Evolutionary conservation across 2,797 vertebrate species (phyloP).

Genomic region (Rhynchonycteris naso): DNA sequence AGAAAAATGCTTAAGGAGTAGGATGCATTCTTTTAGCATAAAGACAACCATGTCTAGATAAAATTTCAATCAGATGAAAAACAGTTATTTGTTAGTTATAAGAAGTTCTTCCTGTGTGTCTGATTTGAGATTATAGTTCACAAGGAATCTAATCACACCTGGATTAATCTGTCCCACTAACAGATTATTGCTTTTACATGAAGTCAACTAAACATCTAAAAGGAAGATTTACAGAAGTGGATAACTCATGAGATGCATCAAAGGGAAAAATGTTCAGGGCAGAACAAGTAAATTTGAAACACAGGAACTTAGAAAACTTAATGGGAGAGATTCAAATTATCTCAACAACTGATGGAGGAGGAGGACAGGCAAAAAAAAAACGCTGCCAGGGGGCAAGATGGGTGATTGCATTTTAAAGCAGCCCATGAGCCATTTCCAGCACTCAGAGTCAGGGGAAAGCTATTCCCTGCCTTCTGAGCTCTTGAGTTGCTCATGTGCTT

Average conservation of each 20-base stretch:
- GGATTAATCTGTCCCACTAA: background rate
- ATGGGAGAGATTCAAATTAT: background rate
- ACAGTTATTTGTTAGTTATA: background rate
- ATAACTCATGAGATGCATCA: background rate
- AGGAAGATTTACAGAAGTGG: constrained; percentile 2
- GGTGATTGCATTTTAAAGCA: background rate
- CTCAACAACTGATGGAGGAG: background rate
- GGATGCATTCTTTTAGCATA: background rate
- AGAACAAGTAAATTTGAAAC: constrained; percentile 1
- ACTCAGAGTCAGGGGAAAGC: background rate
- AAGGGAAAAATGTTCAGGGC: background rate
- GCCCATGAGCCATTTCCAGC: constrained; percentile 1
- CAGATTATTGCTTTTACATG: background rate
- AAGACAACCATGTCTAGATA: background rate
- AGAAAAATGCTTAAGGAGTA: background rate
- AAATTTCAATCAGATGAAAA: background rate
- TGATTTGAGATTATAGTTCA: constrained; percentile 5
- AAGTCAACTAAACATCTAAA: background rate
- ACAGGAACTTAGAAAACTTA: background rate
- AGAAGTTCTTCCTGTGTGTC: background rate
- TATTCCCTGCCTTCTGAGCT: background rate
- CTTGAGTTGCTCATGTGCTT: background rate
- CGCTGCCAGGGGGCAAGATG: background rate
- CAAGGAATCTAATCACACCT: background rate
- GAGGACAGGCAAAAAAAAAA: background rate